A percentile compares a stretch with the other conserved stretches of the same genome.
phyloP scores from a whole-genome alignment of 2,113 vertebrate genomes.

The Gracilinanus agilis region DNA sequence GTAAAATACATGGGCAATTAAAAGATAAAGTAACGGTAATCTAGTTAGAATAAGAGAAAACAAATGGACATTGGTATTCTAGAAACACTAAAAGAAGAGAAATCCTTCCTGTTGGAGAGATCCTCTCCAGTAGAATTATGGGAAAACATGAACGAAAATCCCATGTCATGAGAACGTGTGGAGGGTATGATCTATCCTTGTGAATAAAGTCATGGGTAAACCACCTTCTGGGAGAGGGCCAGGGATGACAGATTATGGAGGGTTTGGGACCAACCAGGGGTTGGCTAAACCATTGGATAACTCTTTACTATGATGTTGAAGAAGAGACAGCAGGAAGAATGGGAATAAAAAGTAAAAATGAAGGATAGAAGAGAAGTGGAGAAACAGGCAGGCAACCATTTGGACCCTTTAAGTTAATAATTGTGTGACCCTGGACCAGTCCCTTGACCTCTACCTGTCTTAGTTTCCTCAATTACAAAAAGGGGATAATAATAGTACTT shows the following conservation, averaged over 20 bases:
- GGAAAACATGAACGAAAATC: not conserved
- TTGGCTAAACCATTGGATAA: not conserved
- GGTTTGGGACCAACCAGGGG: not conserved
- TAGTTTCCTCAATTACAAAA: not conserved
- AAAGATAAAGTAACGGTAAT: not conserved
- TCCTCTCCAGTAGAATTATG: not conserved
- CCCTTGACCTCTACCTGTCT: not conserved
- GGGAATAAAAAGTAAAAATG: not conserved
- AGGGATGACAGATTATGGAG: not conserved
- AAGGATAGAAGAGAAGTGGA: not conserved
- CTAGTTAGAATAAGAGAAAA: not conserved
- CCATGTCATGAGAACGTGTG: not conserved
- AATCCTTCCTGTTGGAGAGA: not conserved
- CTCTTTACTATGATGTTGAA: not conserved
- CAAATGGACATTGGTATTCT: not conserved
- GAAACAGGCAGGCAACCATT: not conserved
- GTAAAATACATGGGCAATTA: not conserved
- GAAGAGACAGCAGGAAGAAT: not conserved
- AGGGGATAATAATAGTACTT: not conserved
- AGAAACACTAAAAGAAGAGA: not conserved
- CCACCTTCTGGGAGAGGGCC: not conserved
- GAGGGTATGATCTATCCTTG: not conserved
- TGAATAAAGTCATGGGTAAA: not conserved
- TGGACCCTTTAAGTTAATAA: not conserved
- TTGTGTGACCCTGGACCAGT: not conserved